phyloP scores from a whole-genome alignment of 2,113 vertebrate species.

The Lepidothrix coronata region DNA sequence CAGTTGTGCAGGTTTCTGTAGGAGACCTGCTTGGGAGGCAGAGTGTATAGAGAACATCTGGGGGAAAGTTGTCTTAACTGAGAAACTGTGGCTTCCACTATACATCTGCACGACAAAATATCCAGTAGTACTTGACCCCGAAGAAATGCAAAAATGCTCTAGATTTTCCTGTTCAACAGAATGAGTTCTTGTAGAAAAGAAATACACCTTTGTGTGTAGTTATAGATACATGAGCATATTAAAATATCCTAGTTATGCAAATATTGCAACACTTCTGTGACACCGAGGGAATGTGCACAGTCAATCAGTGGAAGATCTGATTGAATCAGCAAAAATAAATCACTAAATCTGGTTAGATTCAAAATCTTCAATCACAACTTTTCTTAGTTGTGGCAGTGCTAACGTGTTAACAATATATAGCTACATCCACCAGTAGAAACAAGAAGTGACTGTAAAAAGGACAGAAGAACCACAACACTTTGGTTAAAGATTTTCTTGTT shows the following conservation, averaged over 20 bases:
- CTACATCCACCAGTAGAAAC: not conserved
- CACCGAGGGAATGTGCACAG: not conserved
- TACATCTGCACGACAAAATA: not conserved
- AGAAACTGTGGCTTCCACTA: not conserved
- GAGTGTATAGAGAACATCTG: not conserved
- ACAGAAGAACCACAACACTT: not conserved
- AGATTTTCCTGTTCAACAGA: not conserved
- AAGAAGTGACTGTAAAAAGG: not conserved
- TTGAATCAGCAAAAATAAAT: not conserved
- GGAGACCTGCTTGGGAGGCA: not conserved
- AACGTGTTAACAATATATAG: not conserved
- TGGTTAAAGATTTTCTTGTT: not conserved
- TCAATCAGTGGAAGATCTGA: not conserved
- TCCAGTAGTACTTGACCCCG: not conserved
- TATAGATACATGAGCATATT: not conserved
- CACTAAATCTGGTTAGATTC: not conserved
- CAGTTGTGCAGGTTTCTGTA: not conserved
- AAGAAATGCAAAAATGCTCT: not conserved
- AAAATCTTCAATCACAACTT: not conserved
- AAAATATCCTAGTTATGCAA: not conserved
- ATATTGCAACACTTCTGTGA: not conserved
- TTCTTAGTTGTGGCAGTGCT: not conserved
- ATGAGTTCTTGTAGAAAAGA: not conserved
- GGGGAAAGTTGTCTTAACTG: not conserved
- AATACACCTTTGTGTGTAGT: not conserved